phyloP scores from a whole-genome alignment of 2,888 invertebrate species.

The Drosophila heteroneura region DNA sequence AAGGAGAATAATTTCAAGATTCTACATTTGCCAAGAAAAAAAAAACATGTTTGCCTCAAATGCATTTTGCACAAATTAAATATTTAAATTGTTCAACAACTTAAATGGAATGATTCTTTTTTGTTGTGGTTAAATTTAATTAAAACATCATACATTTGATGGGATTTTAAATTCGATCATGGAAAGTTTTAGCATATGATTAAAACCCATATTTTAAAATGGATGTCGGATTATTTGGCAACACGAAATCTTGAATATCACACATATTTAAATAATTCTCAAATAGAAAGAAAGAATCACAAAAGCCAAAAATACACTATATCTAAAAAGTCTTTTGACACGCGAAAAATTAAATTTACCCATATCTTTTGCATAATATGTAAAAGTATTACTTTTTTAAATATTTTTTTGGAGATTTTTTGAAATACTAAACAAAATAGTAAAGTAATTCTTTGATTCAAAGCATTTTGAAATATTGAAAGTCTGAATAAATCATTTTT shows the following conservation, averaged over 20 bases:
- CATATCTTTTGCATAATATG: neutral
- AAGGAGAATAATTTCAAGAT: conserved; percentile 26
- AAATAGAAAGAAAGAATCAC: neutral
- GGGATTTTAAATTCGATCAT: neutral
- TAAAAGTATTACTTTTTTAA: neutral
- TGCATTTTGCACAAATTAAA: conserved; percentile 50
- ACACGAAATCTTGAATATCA: neutral
- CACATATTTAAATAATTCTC: neutral
- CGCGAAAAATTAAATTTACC: neutral
- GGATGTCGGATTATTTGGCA: neutral
- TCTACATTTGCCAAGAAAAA: conserved; percentile 9
- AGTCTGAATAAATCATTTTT: neutral
- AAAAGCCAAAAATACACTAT: neutral
- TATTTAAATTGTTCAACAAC: conserved; percentile 31
- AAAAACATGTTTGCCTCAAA: conserved; percentile 40
- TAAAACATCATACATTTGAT: neutral
- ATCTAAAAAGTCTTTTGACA: neutral
- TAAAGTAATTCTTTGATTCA: too few species aligned
- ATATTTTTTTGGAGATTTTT: too few species aligned
- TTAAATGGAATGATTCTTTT: neutral
- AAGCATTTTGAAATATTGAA: neutral
- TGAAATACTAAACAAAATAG: too few species aligned
- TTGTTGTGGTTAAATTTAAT: neutral
- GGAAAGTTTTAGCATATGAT: neutral
- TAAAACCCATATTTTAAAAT: neutral